phyloP scores from a whole-genome alignment of 2,888 invertebrate genomes.

The Phania funesta region DNA sequence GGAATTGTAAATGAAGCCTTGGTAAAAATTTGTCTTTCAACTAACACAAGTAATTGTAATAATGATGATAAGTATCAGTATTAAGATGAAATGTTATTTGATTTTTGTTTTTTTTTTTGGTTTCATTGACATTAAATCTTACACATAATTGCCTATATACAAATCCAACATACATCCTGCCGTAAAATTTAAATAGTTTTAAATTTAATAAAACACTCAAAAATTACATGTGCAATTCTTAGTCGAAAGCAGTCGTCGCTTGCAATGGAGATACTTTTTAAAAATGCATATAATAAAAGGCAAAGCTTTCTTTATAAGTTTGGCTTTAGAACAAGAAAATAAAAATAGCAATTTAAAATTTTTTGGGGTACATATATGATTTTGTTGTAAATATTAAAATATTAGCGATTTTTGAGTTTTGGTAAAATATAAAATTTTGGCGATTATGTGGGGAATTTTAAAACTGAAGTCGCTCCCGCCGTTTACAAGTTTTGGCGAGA shows the following conservation, averaged over 20 bases:
- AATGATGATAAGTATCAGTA: not conserved
- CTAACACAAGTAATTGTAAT: not conserved
- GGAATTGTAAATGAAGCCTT: slow-evolving; percentile 3
- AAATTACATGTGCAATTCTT: not conserved
- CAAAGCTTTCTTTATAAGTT: too few species aligned
- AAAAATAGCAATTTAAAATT: too few species aligned
- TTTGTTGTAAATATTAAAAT: too few species aligned
- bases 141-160: slow-evolving; percentile 8
- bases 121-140: slow-evolving; percentile 4
- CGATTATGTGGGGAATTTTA: too few species aligned
- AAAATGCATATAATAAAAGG: too few species aligned
- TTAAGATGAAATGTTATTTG: slow-evolving; percentile 7
- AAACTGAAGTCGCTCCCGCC: too few species aligned
- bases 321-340: too few species aligned
- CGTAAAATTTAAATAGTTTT: not conserved
- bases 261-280: too few species aligned
- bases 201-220: not conserved
- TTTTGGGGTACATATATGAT: too few species aligned
- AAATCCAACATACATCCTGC: slow-evolving; percentile 6
- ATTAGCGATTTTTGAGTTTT: too few species aligned
- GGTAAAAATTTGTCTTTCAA: not conserved
- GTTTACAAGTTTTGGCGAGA: too few species aligned
- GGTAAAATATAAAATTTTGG: too few species aligned
- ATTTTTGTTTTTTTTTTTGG: slow-evolving; percentile 6
- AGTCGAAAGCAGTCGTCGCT: not conserved